Conservation (phyloP, 1,140 invertebrate genomes). For the Notospermus geniculatus region DNA sequence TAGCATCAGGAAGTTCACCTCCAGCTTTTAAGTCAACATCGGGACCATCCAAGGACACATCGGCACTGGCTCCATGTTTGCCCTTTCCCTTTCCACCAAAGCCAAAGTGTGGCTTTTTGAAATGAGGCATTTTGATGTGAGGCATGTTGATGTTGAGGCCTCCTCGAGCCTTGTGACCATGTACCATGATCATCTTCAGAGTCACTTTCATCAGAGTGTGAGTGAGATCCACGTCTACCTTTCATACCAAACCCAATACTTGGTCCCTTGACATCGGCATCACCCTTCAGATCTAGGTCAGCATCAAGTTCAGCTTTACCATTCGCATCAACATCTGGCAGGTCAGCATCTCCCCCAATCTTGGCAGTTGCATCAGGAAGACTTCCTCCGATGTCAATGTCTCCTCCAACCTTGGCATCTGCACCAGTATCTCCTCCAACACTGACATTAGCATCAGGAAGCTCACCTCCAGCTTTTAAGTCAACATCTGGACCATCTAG, state of each 20-base stretch:
- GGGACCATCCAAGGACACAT: not conserved
- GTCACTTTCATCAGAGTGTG: not conserved
- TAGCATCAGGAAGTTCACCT: not conserved
- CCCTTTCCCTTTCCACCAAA: conserved; percentile 1
- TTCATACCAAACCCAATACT: not conserved
- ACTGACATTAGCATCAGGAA: not conserved
- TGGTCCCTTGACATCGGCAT: not conserved
- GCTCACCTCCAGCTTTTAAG: not conserved
- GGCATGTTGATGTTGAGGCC: conserved; percentile 5
- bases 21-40: conserved; percentile 3
- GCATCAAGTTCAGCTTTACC: too few relatives aligned
- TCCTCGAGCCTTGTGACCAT: not conserved
- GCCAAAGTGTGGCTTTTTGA: not conserved
- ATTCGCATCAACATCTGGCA: not conserved
- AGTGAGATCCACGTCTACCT: not conserved
- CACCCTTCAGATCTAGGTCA: not conserved
- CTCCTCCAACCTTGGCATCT: not conserved
- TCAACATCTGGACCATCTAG: conserved; percentile 5
- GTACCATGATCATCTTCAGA: not conserved
- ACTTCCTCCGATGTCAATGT: conserved; percentile 5
- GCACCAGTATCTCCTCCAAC: conserved; percentile 1
- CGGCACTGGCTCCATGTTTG: not conserved
- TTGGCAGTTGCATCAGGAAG: not conserved
- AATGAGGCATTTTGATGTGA: not conserved
- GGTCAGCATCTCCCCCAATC: not conserved